phyloP scores from a whole-genome alignment of 2,113 vertebrate genomes.

The Oophaga pumilio region DNA sequence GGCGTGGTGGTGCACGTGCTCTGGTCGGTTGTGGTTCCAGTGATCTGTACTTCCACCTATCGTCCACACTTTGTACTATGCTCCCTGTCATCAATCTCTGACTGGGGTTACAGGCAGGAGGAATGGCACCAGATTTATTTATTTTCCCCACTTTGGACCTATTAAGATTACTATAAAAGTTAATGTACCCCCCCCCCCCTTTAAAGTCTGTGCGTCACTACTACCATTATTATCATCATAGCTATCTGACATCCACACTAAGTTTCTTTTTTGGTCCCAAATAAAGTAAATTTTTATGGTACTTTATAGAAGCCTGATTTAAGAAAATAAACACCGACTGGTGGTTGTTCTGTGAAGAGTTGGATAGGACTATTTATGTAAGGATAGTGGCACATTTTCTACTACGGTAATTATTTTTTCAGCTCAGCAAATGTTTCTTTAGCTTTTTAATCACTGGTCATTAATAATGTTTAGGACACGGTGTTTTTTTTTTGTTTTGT shows the following conservation, averaged over 20 bases:
- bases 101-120: too few species aligned
- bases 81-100: too few species aligned
- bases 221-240: neutral
- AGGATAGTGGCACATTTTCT: neutral
- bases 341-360: neutral
- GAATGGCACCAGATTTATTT: too few species aligned
- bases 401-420: constrained; percentile 7
- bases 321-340: neutral
- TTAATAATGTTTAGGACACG: constrained; percentile 6
- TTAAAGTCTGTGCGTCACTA: neutral
- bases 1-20: too few species aligned
- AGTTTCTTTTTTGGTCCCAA: neutral
- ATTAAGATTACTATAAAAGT: too few species aligned
- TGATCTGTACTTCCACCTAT: too few species aligned
- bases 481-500: neutral
- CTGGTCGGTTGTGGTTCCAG: too few species aligned
- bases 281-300: neutral
- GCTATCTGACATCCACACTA: neutral
- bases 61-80: too few species aligned
- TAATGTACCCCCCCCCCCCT: too few species aligned
- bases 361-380: neutral
- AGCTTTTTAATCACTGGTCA: constrained; percentile 8
- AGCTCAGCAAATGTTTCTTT: neutral
- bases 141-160: too few species aligned
- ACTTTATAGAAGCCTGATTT: neutral